Evolutionary conservation across 53 echinoderm and acorn worm species (phyloP), one percentile per base, ranked within the genome.

Genomic region (Paelopatides confundens): DNA sequence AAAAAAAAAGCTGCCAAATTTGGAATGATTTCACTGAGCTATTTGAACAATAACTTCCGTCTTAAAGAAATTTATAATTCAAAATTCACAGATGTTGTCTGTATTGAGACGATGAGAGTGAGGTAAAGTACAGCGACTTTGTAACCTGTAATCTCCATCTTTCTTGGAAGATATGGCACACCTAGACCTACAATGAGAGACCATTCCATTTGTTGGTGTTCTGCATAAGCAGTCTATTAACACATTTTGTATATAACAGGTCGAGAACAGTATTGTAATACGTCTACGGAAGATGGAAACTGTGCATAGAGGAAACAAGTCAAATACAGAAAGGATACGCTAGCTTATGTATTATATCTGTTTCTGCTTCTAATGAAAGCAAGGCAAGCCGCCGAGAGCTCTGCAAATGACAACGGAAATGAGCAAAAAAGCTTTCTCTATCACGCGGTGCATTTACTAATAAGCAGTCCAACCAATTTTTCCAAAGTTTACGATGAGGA

Each of bases 401-500:
- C 23, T 23, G 37, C 27, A 83, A 63, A 33, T 36, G 40, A 65
- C 37, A 63, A 37, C 84, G 84, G 84, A 83, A 83, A 83, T 83
- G 84, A 83, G 35, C 37, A 43, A 83, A 40, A 83, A 83, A 65
- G 65, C 63, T 83, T 64, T 83, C 63, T 33, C 35, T 64, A 62
- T 62, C 65, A 37, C 64, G 84, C 65, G 47, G 65, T 65, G 84
- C 84, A 83, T 83, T 83, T 65, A 65, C 46, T 83, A 83, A 83
- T 83, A 65, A 63, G 65, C 51, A 53, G 33, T 51, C 54, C 50
- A 50, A 79, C 50, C 51, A 51, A 79, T 79, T 29, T 24, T 79
- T 79, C 31, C 79, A 50, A 79, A 18, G 18, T 46, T 52, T 18
- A 27, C 27, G 31, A 28, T 5, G 58, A 58, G 21, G 4, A 18